These are phyloP conservation scores for Plagodis dolabraria DNA, from an alignment of 2,888 invertebrate species.

Conservation along the genomic window DNA sequence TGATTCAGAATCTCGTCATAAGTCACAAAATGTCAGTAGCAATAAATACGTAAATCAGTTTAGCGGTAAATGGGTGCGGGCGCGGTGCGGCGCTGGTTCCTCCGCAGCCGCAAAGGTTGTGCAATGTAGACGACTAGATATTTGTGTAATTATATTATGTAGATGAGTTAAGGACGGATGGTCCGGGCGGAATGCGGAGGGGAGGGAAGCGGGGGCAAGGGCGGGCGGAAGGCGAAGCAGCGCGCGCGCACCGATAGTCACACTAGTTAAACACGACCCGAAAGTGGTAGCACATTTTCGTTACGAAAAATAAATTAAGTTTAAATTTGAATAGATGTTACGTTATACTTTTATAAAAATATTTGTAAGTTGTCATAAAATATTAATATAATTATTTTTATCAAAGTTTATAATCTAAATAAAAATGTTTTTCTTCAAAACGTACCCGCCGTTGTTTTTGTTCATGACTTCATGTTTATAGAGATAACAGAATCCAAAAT, in stretches of 20 bases:
- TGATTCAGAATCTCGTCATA: constrained; percentile 85
- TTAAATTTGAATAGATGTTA: constrained; percentile 83
- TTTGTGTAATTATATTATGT: constrained; percentile 47
- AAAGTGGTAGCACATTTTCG: constrained; percentile 82
- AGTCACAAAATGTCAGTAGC: constrained; percentile 81
- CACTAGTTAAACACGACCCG: constrained; percentile 81
- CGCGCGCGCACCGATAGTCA: constrained; percentile 57
- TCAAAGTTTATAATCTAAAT: constrained; percentile 86
- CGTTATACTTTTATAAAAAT: constrained; percentile 85
- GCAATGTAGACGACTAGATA: constrained; percentile 66
- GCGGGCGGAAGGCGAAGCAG: constrained; percentile 32
- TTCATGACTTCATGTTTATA: constrained; percentile 27
- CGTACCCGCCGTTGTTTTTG: constrained; percentile 63
- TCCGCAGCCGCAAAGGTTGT: constrained; percentile 53
- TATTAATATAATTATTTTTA: constrained; percentile 86
- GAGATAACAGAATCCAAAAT: not conserved
- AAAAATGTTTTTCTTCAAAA: constrained; percentile 85
- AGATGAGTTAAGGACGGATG: constrained; percentile 23
- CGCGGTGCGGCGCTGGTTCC: constrained; percentile 50
- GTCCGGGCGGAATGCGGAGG: constrained; percentile 15
- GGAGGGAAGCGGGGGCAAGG: constrained; percentile 22
- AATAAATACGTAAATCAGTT: constrained; percentile 75
- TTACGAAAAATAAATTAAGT: constrained; percentile 77
- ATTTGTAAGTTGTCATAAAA: constrained; percentile 85
- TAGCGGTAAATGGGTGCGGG: constrained; percentile 63